Evolutionary conservation across 2,888 invertebrate species (phyloP).

Genomic region (Nomada ferruginata): DNA sequence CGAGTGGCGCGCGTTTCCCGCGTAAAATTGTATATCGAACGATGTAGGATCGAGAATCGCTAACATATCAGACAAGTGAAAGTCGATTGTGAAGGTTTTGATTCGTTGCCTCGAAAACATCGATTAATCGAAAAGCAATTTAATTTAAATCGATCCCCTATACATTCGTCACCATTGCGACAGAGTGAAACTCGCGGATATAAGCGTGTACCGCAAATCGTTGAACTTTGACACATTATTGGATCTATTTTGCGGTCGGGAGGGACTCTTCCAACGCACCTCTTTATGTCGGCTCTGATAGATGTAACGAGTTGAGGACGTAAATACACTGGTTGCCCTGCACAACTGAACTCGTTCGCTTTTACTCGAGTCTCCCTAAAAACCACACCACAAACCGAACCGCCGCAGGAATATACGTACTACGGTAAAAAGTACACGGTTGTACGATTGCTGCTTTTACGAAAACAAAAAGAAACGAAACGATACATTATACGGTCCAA

Average conservation of each 20-base stretch:
- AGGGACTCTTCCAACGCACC: constrained; percentile 26
- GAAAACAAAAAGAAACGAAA: not conserved
- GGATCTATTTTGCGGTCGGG: constrained; percentile 21
- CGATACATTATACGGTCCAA: not conserved
- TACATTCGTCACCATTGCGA: not conserved
- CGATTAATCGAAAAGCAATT: constrained; percentile 13
- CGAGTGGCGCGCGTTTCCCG: constrained; percentile 2
- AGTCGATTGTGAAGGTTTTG: not conserved
- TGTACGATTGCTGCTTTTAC: not conserved
- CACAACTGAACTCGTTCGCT: constrained; percentile 27
- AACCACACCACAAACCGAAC: not conserved
- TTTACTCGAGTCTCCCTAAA: constrained; percentile 30
- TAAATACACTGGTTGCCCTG: constrained; percentile 50
- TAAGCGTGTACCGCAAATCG: not conserved
- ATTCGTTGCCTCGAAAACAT: constrained; percentile 17
- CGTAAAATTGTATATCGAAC: constrained; percentile 20
- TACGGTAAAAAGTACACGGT: not conserved
- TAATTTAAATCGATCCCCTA: not conserved
- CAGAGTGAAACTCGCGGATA: not conserved
- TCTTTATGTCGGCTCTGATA: constrained; percentile 37
- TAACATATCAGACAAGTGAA: constrained; percentile 3
- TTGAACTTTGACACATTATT: constrained; percentile 6
- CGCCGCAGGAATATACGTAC: not conserved
- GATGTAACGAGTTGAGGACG: constrained; percentile 50
- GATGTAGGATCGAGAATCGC: not conserved